phyloP scores from a whole-genome alignment of 2,797 vertebrate species.

The Sebastolobus altivelis region DNA sequence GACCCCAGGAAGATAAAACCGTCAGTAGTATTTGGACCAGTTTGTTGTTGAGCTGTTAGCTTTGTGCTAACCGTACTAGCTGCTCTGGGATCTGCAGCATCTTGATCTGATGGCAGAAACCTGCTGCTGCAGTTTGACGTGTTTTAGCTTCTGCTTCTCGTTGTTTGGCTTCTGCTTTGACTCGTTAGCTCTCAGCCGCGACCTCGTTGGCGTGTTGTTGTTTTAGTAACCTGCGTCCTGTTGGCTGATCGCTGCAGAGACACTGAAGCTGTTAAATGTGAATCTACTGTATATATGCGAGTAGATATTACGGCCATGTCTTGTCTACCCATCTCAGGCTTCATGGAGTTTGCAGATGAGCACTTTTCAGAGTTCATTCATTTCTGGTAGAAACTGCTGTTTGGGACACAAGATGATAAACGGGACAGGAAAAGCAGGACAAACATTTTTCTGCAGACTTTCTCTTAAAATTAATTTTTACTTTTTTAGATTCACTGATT shows the following conservation, averaged over 20 bases:
- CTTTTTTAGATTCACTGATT: no score
- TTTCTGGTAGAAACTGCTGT: no score
- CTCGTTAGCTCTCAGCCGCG: neutral
- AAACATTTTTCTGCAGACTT: no score
- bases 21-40: neutral
- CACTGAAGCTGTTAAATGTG: no score
- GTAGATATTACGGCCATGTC: no score
- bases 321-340: no score
- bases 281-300: no score
- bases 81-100: neutral
- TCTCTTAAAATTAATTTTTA: no score
- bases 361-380: no score
- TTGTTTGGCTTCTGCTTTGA: constrained; percentile 26
- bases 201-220: neutral
- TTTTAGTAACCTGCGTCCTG: neutral
- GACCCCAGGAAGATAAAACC: neutral
- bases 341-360: no score
- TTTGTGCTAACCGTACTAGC: neutral
- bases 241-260: neutral
- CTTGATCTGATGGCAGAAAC: neutral
- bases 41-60: neutral
- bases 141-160: neutral
- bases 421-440: no score
- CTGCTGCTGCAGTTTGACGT: neutral
- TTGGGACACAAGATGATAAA: no score